These are phyloP conservation scores for Leuciscus idus DNA, from an alignment of 2,113 vertebrate species.

Conservation along the genomic window DNA sequence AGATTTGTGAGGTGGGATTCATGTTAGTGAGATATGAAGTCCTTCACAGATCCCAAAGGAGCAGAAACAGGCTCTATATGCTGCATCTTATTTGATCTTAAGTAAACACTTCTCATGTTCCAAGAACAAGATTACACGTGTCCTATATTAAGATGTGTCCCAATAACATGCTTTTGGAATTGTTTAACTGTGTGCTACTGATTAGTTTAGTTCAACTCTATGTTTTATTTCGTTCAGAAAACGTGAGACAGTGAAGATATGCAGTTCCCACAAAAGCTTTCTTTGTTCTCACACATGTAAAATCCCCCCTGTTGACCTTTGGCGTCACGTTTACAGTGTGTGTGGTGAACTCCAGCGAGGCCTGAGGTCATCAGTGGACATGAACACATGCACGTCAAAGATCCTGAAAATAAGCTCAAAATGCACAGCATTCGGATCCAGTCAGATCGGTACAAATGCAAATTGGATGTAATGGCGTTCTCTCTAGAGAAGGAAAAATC, in stretches of 20 bases:
- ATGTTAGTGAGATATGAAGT: neutral
- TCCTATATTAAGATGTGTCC: neutral
- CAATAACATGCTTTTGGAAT: neutral
- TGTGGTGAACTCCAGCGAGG: neutral
- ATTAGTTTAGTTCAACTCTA: neutral
- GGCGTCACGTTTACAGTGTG: neutral
- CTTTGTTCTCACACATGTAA: conserved; percentile 16
- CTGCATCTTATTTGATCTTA: neutral
- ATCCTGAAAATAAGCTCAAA: conserved; percentile 5
- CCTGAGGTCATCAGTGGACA: neutral
- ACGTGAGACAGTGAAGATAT: neutral
- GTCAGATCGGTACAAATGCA: neutral
- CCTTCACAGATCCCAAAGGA: neutral
- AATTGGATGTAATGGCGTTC: neutral
- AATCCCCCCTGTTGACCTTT: neutral
- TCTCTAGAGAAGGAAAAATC: neutral
- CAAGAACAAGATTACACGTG: neutral
- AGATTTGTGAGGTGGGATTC: neutral
- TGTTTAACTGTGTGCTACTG: neutral
- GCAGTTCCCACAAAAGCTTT: neutral
- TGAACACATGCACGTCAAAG: conserved; percentile 5
- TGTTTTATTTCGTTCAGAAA: neutral
- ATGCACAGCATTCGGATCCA: neutral
- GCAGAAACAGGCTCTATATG: neutral
- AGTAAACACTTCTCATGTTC: neutral